These are phyloP conservation scores for Pelobates cultripes DNA, from an alignment of 2,797 vertebrate genomes.

Conservation along the genomic window DNA sequence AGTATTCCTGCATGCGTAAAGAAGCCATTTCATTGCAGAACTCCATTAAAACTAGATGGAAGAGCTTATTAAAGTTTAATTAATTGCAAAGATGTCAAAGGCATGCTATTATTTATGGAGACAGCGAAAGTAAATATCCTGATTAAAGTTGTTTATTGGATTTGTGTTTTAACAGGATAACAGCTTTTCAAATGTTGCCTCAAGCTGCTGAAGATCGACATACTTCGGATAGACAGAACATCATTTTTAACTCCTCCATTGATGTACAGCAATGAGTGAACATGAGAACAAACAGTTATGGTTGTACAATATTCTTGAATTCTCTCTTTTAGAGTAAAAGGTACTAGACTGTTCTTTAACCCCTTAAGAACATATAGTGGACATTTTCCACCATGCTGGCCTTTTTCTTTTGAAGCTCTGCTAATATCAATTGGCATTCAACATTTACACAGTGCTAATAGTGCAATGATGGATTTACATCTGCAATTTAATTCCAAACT, in stretches of 20 bases:
- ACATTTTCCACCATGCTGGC: too few species aligned
- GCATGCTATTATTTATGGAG: constrained; percentile 51
- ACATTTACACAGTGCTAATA: too few species aligned
- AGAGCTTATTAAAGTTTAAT: constrained; percentile 59
- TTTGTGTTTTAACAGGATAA: constrained; percentile 47
- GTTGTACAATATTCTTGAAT: too few species aligned
- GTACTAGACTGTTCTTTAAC: too few species aligned
- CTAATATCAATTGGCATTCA: too few species aligned
- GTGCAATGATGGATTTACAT: too few species aligned
- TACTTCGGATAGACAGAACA: background rate
- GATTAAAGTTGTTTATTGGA: constrained; percentile 55
- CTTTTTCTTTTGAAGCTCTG: too few species aligned
- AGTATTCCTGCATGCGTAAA: constrained; percentile 54
- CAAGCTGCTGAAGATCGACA: constrained; percentile 9
- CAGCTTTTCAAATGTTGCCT: constrained; percentile 49
- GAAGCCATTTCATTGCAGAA: constrained; percentile 42
- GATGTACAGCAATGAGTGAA: background rate
- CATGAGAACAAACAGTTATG: too few species aligned
- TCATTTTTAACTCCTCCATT: background rate
- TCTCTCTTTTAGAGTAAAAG: too few species aligned
- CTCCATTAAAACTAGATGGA: constrained; percentile 46
- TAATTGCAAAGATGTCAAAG: constrained; percentile 58
- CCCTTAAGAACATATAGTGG: too few species aligned
- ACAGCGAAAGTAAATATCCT: constrained; percentile 54
- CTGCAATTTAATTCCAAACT: too few species aligned